phyloP scores from a whole-genome alignment of 2,888 invertebrate species.

The Aromia moschata region DNA sequence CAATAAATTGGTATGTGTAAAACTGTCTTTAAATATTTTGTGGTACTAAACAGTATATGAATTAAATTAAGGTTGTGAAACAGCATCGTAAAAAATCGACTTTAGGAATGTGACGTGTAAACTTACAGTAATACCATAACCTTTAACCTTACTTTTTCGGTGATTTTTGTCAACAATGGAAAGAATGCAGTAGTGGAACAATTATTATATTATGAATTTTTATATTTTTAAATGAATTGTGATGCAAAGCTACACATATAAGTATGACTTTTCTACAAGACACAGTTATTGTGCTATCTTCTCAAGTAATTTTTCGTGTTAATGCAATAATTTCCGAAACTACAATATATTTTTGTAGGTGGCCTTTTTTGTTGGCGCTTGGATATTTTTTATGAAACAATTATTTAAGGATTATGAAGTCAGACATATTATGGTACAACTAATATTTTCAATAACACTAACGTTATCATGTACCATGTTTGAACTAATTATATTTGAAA shows the following conservation, averaged over 20 bases:
- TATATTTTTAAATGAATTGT: conserved; percentile 8
- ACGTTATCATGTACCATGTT: conserved; percentile 99
- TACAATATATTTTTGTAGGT: conserved; percentile 72
- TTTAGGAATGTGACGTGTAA: neutral
- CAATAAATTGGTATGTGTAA: too few relatives aligned
- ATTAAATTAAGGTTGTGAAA: too few relatives aligned
- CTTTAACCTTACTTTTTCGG: neutral
- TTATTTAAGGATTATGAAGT: conserved; percentile 98
- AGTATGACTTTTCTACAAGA: conserved; percentile 86
- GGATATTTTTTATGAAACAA: conserved; percentile 98
- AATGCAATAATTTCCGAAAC: too few relatives aligned
- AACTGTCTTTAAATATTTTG: too few relatives aligned
- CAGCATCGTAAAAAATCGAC: too few relatives aligned
- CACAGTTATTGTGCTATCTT: conserved; percentile 82
- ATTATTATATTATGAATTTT: conserved; percentile 5
- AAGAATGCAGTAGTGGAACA: neutral
- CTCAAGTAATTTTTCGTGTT: conserved; percentile 63
- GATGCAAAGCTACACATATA: conserved; percentile 7
- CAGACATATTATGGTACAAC: conserved; percentile 90
- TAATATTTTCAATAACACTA: conserved; percentile 96
- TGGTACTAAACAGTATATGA: too few relatives aligned
- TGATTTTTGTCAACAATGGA: conserved; percentile 8
- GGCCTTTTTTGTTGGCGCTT: conserved; percentile 94
- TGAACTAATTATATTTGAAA: conserved; percentile 99
- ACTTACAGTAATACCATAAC: neutral